These are phyloP conservation scores for Hormaphis cornu DNA, from an alignment of 1,140 invertebrate genomes.

Conservation along the genomic window DNA sequence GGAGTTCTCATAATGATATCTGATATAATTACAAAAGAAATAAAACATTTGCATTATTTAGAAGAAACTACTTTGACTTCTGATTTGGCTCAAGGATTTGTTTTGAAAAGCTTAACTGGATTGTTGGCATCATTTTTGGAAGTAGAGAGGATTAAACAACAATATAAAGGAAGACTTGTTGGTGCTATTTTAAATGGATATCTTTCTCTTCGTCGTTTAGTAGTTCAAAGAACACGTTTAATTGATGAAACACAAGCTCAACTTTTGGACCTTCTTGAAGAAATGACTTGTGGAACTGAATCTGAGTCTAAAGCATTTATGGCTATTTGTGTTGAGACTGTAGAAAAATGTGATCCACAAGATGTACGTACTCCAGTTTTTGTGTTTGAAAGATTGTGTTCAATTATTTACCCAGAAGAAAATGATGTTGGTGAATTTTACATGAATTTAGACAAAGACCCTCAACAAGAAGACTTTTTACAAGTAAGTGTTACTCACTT, in stretches of 20 bases:
- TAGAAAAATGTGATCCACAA: slow-evolving; percentile 82
- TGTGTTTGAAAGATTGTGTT: slow-evolving; percentile 93
- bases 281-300: slow-evolving; percentile 93
- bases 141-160: slow-evolving; percentile 68
- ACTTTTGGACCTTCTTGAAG: slow-evolving; percentile 84
- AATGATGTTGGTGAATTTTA: slow-evolving; percentile 95
- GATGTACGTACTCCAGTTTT: slow-evolving; percentile 94
- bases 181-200: slow-evolving; percentile 88
- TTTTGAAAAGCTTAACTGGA: slow-evolving; percentile 77
- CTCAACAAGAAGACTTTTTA: slow-evolving; percentile 96
- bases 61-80: slow-evolving; percentile 88
- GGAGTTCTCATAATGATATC: slow-evolving; percentile 78
- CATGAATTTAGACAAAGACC: slow-evolving; percentile 92
- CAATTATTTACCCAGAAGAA: slow-evolving; percentile 95
- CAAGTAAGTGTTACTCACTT: slow-evolving; percentile 49
- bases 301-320: slow-evolving; percentile 94
- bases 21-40: slow-evolving; percentile 76
- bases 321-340: slow-evolving; percentile 92
- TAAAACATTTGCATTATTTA: slow-evolving; percentile 69
- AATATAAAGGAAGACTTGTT: slow-evolving; percentile 81
- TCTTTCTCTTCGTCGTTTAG: slow-evolving; percentile 75
- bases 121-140: slow-evolving; percentile 75
- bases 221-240: slow-evolving; percentile 86
- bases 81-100: slow-evolving; percentile 86
- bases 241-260: slow-evolving; percentile 97